Conservation (phyloP, 2,797 vertebrate genomes). For the Propithecus perrieri region DNA sequence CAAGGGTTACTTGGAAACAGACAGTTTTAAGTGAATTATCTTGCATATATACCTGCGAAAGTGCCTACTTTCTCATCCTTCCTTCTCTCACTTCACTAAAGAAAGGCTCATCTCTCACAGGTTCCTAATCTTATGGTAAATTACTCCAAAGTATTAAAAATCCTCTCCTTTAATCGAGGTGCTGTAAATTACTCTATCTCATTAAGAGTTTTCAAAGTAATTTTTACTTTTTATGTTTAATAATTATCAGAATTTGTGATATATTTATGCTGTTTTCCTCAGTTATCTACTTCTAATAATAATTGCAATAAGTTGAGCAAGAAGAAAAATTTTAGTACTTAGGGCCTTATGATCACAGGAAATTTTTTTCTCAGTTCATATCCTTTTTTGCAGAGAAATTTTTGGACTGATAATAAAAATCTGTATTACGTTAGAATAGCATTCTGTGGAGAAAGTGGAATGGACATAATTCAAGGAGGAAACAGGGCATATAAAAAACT, state of each 20-base stretch:
- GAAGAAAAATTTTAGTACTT: background rate
- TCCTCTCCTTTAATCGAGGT: background rate
- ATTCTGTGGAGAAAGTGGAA: background rate
- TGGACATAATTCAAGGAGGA: constrained; percentile 6
- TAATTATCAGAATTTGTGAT: background rate
- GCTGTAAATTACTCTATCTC: background rate
- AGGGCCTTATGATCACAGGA: background rate
- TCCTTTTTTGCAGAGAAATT: background rate
- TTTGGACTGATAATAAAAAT: background rate
- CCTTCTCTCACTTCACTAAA: background rate
- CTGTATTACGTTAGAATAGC: background rate
- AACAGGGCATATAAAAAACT: background rate
- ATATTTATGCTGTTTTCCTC: background rate
- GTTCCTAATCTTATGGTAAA: background rate
- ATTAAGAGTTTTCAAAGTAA: background rate
- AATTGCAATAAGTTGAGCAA: background rate
- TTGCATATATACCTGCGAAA: background rate
- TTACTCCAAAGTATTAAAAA: background rate
- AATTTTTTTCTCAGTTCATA: background rate
- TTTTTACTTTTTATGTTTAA: background rate
- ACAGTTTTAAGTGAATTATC: background rate
- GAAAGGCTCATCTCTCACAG: background rate
- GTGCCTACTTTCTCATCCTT: background rate
- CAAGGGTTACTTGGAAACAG: background rate
- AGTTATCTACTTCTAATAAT: background rate